Conservation (phyloP, 2,113 vertebrate species). For the Phodopus roborovskii region DNA sequence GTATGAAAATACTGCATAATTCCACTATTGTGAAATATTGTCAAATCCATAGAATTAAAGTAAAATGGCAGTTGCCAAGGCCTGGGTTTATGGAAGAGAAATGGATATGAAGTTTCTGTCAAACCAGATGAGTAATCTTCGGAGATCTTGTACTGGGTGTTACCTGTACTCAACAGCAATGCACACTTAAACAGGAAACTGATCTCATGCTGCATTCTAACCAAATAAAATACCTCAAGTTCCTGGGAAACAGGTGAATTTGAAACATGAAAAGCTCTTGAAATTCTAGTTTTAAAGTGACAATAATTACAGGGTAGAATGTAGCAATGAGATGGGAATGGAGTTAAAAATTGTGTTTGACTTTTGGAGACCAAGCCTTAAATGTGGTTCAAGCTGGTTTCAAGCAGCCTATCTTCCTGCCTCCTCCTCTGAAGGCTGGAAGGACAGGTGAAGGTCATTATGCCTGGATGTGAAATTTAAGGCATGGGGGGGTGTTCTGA, state of each 20-base stretch:
- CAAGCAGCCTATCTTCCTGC: not conserved
- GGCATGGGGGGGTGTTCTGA: not conserved
- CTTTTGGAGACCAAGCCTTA: not conserved
- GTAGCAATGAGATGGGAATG: not conserved
- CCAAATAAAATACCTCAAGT: not conserved
- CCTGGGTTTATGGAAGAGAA: too few relatives aligned
- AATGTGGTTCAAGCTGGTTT: not conserved
- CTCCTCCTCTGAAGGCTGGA: too few relatives aligned
- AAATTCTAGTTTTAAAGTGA: not conserved
- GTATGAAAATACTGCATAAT: not conserved
- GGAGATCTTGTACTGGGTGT: fast-evolving
- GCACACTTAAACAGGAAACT: not conserved
- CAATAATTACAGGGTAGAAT: not conserved
- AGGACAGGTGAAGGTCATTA: too few relatives aligned
- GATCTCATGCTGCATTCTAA: not conserved
- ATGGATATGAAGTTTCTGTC: not conserved
- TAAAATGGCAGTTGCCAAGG: not conserved
- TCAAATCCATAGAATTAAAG: not conserved
- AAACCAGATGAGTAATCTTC: not conserved
- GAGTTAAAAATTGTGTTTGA: not conserved
- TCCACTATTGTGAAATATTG: not conserved
- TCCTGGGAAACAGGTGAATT: not conserved
- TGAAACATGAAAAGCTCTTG: not conserved
- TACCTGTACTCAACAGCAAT: not conserved
- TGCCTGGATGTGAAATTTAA: not conserved